A percentile compares a stretch with the other conserved stretches of the same genome.
phyloP scores from a whole-genome alignment of 2,888 invertebrate species.

The Morinoia aosen region DNA sequence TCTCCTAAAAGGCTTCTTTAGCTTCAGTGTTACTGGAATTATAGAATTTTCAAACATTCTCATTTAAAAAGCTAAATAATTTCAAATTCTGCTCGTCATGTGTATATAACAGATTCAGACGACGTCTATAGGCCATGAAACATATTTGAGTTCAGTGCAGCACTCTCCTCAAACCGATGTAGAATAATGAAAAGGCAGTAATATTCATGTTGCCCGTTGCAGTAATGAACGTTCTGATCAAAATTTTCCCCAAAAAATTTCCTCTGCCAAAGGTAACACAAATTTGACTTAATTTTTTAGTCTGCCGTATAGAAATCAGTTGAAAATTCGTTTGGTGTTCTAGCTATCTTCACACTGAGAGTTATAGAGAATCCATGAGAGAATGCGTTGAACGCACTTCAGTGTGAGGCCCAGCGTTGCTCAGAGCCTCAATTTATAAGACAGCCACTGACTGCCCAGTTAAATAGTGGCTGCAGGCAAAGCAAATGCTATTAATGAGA shows the following conservation, averaged over 20 bases:
- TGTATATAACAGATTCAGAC: too few relatives aligned
- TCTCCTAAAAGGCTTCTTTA: too few relatives aligned
- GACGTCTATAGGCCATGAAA: too few relatives aligned
- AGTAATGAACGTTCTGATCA: not conserved
- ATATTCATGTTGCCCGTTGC: not conserved
- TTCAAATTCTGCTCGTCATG: too few relatives aligned
- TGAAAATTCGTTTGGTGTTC: not conserved
- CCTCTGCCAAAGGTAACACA: not conserved
- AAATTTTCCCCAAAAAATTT: not conserved
- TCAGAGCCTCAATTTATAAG: not conserved
- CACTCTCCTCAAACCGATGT: too few relatives aligned
- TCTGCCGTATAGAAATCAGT: not conserved
- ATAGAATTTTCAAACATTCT: too few relatives aligned
- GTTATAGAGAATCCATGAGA: not conserved
- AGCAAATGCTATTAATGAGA: not conserved
- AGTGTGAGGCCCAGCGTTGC: not conserved
- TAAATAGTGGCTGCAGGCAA: not conserved
- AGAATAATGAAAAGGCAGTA: not conserved
- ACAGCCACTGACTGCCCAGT: not conserved
- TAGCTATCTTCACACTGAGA: not conserved
- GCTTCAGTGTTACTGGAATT: too few relatives aligned
- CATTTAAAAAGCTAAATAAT: too few relatives aligned
- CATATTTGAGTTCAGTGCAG: too few relatives aligned
- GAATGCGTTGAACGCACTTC: not conserved
- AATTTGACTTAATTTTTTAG: not conserved